Evolutionary conservation across 92 coral and sea anemone species (phyloP).

Genomic region (Anthopleura xanthogrammica): DNA sequence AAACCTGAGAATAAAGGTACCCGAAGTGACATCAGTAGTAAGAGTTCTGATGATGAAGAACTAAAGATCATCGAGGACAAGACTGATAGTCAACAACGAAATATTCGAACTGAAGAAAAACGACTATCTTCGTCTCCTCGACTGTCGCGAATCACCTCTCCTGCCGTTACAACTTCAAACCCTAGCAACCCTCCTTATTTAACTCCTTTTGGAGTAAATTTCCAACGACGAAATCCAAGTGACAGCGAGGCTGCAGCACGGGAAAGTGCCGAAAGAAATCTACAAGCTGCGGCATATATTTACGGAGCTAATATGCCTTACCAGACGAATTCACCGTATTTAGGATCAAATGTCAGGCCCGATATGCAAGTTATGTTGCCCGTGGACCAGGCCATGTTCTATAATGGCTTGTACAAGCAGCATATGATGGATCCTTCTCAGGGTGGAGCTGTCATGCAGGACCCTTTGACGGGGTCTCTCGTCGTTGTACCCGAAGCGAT

Average conservation of each 20-base stretch:
- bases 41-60: conserved; percentile 48
- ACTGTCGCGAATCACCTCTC: conserved; percentile 31
- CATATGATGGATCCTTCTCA: conserved; percentile 69
- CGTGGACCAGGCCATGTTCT: conserved; percentile 33
- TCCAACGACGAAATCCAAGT: conserved; percentile 18
- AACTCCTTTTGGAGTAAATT: conserved; percentile 26
- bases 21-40: neutral
- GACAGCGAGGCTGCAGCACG: conserved; percentile 27
- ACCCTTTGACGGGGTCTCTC: conserved; percentile 67
- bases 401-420: conserved; percentile 41
- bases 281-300: conserved; percentile 30
- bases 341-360: conserved; percentile 40
- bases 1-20: conserved; percentile 2
- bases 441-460: conserved; percentile 57
- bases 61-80: conserved; percentile 37
- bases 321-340: conserved; percentile 39
- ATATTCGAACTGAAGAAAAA: conserved; percentile 19
- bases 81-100: conserved; percentile 6
- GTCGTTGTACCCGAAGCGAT: conserved; percentile 63
- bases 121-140: conserved; percentile 29
- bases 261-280: conserved; percentile 17
- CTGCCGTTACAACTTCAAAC: neutral
- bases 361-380: conserved; percentile 46
- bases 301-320: conserved; percentile 40
- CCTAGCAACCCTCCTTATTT: conserved; percentile 14